These are phyloP conservation scores for Vulpes ferrilata DNA, from an alignment of 2,113 vertebrate species.

Conservation along the genomic window DNA sequence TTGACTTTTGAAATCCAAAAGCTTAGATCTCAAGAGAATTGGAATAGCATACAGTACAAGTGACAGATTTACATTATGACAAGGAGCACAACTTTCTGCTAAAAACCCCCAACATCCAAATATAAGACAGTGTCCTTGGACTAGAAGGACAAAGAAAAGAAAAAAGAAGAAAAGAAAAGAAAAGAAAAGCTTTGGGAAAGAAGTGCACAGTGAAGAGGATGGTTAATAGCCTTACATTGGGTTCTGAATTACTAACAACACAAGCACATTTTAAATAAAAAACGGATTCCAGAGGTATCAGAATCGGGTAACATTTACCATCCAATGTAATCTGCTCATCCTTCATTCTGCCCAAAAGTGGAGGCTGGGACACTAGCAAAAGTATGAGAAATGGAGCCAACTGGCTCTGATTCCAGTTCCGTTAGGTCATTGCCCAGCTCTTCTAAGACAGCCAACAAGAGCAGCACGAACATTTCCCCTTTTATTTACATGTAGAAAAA, in stretches of 20 bases:
- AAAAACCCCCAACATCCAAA: not conserved
- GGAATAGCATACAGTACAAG: not conserved
- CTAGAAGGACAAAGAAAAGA: not conserved
- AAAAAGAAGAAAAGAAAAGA: not conserved
- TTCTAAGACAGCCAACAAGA: not conserved
- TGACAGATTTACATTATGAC: not conserved
- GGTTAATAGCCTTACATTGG: not conserved
- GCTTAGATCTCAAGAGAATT: not conserved
- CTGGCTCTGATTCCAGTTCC: not conserved
- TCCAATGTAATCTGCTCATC: not conserved
- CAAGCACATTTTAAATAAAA: not conserved
- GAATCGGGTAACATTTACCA: not conserved
- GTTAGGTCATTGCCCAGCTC: not conserved
- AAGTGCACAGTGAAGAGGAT: rapidly evolving
- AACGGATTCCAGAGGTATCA: not conserved
- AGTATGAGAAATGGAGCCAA: not conserved
- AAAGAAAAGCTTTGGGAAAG: not conserved
- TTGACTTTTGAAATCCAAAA: conserved; percentile 58
- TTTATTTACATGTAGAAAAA: not conserved
- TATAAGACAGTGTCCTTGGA: not conserved
- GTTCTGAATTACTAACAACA: not conserved
- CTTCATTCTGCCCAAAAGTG: not conserved
- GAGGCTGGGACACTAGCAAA: not conserved
- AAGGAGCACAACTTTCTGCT: not conserved
- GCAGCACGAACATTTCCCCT: not conserved